Evolutionary conservation across 2,888 invertebrate genomes (phyloP).

Genomic region (Nomada goodeniana): DNA sequence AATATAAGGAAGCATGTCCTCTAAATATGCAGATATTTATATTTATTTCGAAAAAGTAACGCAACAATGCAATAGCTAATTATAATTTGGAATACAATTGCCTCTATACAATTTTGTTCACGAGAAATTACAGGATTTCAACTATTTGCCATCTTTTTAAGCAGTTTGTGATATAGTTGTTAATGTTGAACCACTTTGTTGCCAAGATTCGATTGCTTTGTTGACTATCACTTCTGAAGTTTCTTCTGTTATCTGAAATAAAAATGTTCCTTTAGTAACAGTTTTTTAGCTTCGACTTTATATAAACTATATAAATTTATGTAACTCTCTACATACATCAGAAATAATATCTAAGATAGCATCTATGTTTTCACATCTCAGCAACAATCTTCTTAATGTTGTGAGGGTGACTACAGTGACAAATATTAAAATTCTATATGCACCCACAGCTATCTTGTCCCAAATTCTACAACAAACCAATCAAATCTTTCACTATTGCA

Average conservation of each 20-base stretch:
- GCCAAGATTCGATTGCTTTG: conserved; percentile 94
- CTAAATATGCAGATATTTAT: conserved; percentile 33
- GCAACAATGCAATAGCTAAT: not conserved
- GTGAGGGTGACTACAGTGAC: conserved; percentile 91
- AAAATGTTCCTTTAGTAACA: conserved; percentile 26
- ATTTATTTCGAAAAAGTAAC: conserved; percentile 3
- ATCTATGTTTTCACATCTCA: conserved; percentile 87
- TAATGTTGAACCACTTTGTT: conserved; percentile 89
- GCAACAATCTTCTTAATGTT: conserved; percentile 88
- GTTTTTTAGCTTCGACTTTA: not conserved
- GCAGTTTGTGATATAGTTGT: conserved; percentile 74
- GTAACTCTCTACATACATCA: conserved; percentile 85
- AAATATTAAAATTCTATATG: conserved; percentile 92
- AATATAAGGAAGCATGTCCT: conserved; percentile 70
- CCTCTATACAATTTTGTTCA: conserved; percentile 1
- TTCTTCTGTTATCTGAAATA: conserved; percentile 90
- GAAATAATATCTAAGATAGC: conserved; percentile 88
- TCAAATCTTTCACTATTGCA: not conserved
- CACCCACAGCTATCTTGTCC: conserved; percentile 95
- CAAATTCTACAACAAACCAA: conserved; percentile 88
- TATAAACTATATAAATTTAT: not conserved
- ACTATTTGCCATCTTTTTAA: conserved; percentile 42
- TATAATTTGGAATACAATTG: conserved; percentile 2
- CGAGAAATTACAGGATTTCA: conserved; percentile 19
- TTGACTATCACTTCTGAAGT: conserved; percentile 93